Conservation (phyloP, 2,888 invertebrate genomes). For the Odontothrips loti region DNA sequence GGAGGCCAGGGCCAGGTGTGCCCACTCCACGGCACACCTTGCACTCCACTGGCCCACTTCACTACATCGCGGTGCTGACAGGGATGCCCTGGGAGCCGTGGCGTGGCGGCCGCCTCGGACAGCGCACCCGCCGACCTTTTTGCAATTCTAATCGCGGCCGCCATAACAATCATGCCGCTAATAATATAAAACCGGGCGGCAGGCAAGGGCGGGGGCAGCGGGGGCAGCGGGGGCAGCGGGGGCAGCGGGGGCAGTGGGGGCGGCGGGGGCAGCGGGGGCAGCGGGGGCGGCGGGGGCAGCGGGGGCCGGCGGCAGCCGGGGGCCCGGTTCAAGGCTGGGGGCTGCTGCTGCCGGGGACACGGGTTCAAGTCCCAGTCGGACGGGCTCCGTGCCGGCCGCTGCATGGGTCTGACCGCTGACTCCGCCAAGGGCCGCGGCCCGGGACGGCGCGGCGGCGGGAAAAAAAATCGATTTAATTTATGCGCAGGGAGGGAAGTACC, state of each 20-base stretch:
- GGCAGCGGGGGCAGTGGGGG: too few relatives aligned
- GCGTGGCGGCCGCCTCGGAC: slow-evolving; percentile 43
- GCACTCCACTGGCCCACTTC: too few relatives aligned
- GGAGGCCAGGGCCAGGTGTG: too few relatives aligned
- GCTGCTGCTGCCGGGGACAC: background rate
- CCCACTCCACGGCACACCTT: too few relatives aligned
- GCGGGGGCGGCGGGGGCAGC: background rate
- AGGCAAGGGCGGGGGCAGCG: background rate
- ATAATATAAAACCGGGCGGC: background rate
- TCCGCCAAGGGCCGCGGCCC: background rate
- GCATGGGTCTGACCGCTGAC: background rate
- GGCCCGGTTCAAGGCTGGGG: background rate
- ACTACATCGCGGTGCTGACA: too few relatives aligned
- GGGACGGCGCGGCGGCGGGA: background rate
- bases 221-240: too few relatives aligned
- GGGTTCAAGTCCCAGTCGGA: too few relatives aligned
- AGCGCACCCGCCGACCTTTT: background rate
- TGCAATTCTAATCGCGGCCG: slow-evolving; percentile 11
- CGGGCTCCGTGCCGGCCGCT: too few relatives aligned
- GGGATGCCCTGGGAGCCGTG: background rate
- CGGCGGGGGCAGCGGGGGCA: background rate
- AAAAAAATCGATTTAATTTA: slow-evolving; percentile 26
- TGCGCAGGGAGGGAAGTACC: background rate
- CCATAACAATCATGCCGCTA: background rate
- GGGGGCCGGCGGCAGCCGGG: background rate